These are phyloP conservation scores for Malurus elegans DNA, from an alignment of 2,113 vertebrate species.

Conservation along the genomic window DNA sequence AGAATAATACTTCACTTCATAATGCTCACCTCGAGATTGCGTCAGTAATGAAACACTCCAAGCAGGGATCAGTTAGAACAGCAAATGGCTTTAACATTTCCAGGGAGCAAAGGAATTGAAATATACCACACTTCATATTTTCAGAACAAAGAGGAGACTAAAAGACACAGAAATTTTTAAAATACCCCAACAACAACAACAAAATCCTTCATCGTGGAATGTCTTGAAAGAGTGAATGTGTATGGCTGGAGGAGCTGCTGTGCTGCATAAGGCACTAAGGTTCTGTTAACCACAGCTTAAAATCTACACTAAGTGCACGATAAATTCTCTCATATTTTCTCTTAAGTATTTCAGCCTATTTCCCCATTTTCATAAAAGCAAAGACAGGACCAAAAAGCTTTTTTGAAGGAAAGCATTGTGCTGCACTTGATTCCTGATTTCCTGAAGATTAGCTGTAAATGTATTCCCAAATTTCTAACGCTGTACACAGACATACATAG, in stretches of 20 bases:
- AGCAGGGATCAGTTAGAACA: constrained; percentile 59
- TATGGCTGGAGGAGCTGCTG: background rate
- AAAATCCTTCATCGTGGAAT: background rate
- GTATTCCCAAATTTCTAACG: background rate
- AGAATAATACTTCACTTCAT: constrained; percentile 52
- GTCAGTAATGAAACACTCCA: constrained; percentile 65
- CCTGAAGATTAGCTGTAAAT: background rate
- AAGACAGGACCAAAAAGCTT: background rate
- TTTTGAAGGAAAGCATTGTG: background rate
- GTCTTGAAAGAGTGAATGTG: background rate
- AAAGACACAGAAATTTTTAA: background rate
- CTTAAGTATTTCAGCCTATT: background rate
- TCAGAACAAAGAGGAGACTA: constrained; percentile 22
- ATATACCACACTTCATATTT: background rate
- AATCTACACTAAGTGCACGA: background rate
- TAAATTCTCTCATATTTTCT: background rate
- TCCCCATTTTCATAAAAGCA: background rate
- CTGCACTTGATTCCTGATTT: background rate
- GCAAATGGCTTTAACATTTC: constrained; percentile 60
- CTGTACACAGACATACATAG: background rate
- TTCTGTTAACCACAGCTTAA: background rate
- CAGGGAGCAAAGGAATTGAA: constrained; percentile 41
- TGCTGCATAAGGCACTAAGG: background rate
- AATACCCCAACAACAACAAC: background rate
- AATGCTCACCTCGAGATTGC: constrained; percentile 59